Conservation (phyloP, 2,113 vertebrate genomes). For the Grammomys surdaster region DNA sequence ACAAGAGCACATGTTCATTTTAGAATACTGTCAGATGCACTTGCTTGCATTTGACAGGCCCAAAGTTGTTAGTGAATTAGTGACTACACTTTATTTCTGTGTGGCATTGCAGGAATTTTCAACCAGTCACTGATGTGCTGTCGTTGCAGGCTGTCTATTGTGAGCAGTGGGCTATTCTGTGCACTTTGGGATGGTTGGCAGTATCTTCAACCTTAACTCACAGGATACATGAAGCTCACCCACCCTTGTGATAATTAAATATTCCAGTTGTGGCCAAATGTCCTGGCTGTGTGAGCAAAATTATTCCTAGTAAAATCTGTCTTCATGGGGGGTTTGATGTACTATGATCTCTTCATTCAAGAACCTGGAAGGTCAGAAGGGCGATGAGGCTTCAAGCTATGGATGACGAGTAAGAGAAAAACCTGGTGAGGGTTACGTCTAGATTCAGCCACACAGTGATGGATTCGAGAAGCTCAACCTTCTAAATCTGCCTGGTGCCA, state of each 20-base stretch:
- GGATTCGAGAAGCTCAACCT: not conserved
- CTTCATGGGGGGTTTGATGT: fast-evolving
- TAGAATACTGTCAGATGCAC: not conserved
- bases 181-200: not conserved
- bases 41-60: not conserved
- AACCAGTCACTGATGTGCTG: not conserved
- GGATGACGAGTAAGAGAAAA: not conserved
- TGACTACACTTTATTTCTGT: not conserved
- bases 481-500: not conserved
- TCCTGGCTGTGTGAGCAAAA: not conserved
- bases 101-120: not conserved
- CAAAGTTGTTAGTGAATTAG: not conserved
- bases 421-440: not conserved
- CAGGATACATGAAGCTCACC: not conserved
- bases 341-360: fast-evolving
- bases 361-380: not conserved
- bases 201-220: not conserved
- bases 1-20: not conserved
- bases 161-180: not conserved
- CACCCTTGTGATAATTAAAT: not conserved
- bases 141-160: not conserved
- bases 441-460: not conserved
- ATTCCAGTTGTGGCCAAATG: not conserved
- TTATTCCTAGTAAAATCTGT: no score
- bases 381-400: not conserved